phyloP scores from a whole-genome alignment of 2,797 vertebrate species.

The Cuniculus paca region DNA sequence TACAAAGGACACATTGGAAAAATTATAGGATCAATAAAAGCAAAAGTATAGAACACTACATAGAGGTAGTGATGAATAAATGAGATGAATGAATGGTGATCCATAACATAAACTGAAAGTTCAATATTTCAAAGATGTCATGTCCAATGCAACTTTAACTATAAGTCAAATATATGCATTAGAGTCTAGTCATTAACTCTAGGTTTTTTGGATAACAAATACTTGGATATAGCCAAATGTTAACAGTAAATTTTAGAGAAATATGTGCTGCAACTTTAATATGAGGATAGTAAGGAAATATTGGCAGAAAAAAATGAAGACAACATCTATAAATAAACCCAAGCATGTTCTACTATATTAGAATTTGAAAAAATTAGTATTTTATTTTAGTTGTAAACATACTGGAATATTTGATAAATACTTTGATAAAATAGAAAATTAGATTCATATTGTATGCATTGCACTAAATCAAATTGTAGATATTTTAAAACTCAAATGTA shows the following conservation, averaged over 20 bases:
- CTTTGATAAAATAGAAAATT: slow-evolving; percentile 49
- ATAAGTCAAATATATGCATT: background rate
- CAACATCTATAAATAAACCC: background rate
- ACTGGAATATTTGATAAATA: slow-evolving; percentile 10
- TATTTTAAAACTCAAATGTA: background rate
- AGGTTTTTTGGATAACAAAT: background rate
- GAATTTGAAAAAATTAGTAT: background rate
- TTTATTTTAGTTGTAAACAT: slow-evolving; percentile 22
- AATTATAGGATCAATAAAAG: background rate
- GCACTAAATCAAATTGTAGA: slow-evolving; percentile 13
- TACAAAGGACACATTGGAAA: background rate
- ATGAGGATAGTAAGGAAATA: background rate
- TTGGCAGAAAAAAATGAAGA: background rate
- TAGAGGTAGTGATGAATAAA: background rate
- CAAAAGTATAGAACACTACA: background rate
- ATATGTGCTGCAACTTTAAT: background rate
- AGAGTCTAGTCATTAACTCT: slow-evolving; percentile 7
- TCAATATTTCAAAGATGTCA: slow-evolving; percentile 11
- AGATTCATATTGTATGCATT: background rate
- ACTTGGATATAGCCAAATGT: background rate
- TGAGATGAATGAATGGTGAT: background rate
- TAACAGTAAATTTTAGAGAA: background rate
- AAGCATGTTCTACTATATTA: background rate
- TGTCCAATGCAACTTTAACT: slow-evolving; percentile 17
- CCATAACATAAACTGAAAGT: background rate